A percentile compares a stretch with the other conserved stretches of the same genome.
Evolutionary conservation across 2,888 invertebrate genomes (phyloP).

Genomic region (Coronaproctus castanopsis): DNA sequence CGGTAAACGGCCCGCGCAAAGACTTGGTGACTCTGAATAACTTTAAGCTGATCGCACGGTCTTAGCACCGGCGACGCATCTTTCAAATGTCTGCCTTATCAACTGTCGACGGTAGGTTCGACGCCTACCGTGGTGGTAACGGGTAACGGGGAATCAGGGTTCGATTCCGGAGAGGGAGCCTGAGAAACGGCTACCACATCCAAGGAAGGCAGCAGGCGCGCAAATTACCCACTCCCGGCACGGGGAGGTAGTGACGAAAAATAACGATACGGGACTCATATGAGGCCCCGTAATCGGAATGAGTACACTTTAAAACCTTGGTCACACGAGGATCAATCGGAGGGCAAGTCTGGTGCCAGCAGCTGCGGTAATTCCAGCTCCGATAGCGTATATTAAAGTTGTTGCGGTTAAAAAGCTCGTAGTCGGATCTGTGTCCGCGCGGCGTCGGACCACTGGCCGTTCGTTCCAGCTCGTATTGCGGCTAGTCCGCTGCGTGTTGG

Average conservation of each 20-base stretch:
- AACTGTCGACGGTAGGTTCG: conserved; percentile 44
- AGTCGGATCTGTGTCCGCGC: conserved; percentile 31
- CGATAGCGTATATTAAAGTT: conserved; percentile 47
- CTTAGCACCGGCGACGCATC: conserved; percentile 35
- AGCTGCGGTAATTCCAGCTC: conserved; percentile 52
- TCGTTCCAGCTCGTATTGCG: conserved; percentile 4
- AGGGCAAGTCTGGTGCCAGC: conserved; percentile 49
- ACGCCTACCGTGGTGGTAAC: conserved; percentile 45
- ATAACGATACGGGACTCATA: conserved; percentile 40
- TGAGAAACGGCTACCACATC: conserved; percentile 49
- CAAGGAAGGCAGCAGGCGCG: conserved; percentile 52
- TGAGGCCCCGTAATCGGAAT: conserved; percentile 37
- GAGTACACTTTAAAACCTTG: conserved; percentile 33
- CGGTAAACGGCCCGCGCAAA: conserved; percentile 25
- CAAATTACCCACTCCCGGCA: conserved; percentile 40
- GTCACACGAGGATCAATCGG: conserved; percentile 38
- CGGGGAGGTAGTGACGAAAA: conserved; percentile 44
- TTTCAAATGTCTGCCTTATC: conserved; percentile 47
- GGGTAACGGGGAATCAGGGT: conserved; percentile 55
- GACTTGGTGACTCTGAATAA: conserved; percentile 31
- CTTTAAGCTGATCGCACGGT: conserved; percentile 28
- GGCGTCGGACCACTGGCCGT: conserved; percentile 31
- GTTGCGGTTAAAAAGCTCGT: conserved; percentile 44
- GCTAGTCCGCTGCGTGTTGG: no score
- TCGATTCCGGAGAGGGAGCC: conserved; percentile 51